Evolutionary conservation across 2,113 vertebrate species (phyloP).

Genomic region (Panthera uncia): DNA sequence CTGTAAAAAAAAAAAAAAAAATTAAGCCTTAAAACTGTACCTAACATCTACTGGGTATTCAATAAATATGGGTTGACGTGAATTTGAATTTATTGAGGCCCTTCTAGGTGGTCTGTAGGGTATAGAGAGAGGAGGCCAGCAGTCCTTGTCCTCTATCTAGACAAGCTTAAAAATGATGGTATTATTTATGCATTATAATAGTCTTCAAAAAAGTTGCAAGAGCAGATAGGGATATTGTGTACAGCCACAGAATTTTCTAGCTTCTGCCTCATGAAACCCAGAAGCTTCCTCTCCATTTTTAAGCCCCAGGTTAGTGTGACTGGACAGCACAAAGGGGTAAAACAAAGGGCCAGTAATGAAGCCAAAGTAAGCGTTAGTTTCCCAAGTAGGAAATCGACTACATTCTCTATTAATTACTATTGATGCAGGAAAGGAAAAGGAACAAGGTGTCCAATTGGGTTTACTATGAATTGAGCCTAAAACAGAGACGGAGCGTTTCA

Average conservation of each 20-base stretch:
- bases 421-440: not conserved
- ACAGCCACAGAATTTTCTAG: not conserved
- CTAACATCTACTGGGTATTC: not conserved
- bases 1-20: not conserved
- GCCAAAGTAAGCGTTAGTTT: not conserved
- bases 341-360: not conserved
- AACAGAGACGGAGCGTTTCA: not conserved
- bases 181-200: not conserved
- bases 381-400: not conserved
- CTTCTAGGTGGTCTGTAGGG: not conserved
- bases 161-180: not conserved
- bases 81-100: slow-evolving; percentile 23
- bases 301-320: not conserved
- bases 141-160: not conserved
- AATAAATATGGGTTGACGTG: not conserved
- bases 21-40: not conserved
- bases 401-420: not conserved
- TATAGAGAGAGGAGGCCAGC: not conserved
- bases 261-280: not conserved
- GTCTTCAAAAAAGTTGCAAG: not conserved
- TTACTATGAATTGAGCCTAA: not conserved
- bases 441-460: not conserved
- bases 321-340: not conserved
- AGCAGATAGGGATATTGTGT: not conserved
- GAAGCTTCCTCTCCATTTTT: not conserved